Base-by-base conservation (phyloP, 2,113 vertebrate species). In the Nesospiza acunhae region DNA sequence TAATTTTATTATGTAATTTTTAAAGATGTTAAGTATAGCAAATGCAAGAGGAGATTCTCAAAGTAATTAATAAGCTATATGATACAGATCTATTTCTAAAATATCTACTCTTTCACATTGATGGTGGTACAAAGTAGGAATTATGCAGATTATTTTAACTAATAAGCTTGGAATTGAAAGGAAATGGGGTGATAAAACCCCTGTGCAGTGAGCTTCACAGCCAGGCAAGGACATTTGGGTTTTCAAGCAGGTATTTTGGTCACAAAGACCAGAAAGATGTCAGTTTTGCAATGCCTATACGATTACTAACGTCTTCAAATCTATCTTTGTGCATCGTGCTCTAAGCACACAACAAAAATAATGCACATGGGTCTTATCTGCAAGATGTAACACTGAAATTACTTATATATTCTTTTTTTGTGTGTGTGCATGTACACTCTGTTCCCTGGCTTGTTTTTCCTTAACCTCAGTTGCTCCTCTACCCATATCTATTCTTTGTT, bases 111-210 rank as follows among this genome's bases (percentile, higher is more conserved):
- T 81, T 89, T 94, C 42, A 47, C 47, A 74, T 7, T 84, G 30
- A 77, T 23, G 56, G 47, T 55, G 14, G 11, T 24, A 75, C 2
- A 2, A 50, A 77, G 50, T 63, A 81, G 64, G 42, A 93, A 81
- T 80, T 90, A 92, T 22, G 30, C 27, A 86, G 13, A 70, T 86
- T 77, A 89, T 84, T 89, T 89, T 84, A 93, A 80, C 60, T 92
- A 90, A 70, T 75, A 81, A 86, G 23, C 17, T 62, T 86, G 30
- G 64, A 93, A 91, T n/a, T 79, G 21, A 84, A 93, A 92, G 11
- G 27, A 93, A 90, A 96, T 72, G 60, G 47, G 21, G 44, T 84
- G 60, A 92, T 69, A 77, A 89, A 92, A 89, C 9, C 22, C 10
- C 18, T 78, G 37, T 63, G 53, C 64, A 81, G 27, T 78, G 76